phyloP scores from a whole-genome alignment of 2,113 vertebrate genomes.

The Dicentrarchus labrax region DNA sequence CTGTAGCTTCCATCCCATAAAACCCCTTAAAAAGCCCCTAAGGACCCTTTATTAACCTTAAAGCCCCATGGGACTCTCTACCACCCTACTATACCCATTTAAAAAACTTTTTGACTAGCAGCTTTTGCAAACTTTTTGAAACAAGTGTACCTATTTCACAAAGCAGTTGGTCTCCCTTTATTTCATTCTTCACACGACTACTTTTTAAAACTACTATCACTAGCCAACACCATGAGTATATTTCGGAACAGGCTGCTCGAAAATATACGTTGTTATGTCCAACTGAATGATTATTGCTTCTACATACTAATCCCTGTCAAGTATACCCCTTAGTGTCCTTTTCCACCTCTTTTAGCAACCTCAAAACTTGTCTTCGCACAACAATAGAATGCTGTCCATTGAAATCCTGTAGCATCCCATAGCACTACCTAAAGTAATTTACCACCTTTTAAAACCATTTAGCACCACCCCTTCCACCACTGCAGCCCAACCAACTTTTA shows the following conservation, averaged over 20 bases:
- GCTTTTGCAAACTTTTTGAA: neutral
- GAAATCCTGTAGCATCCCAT: neutral
- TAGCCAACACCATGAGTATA: neutral
- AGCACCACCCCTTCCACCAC: constrained; percentile 1
- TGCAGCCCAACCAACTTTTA: neutral
- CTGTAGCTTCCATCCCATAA: neutral
- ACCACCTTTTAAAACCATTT: constrained; percentile 20
- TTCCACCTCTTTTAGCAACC: neutral
- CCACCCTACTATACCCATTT: neutral
- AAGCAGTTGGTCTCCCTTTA: neutral
- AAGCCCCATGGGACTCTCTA: neutral
- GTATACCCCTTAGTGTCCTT: neutral
- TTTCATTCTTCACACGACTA: neutral
- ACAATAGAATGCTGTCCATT: neutral
- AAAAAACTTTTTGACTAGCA: neutral
- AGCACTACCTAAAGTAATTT: neutral
- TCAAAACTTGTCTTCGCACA: neutral
- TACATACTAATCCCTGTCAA: too few species aligned
- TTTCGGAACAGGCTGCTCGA: neutral
- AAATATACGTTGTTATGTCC: neutral
- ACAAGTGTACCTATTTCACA: neutral
- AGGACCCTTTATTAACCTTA: neutral
- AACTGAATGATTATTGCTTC: neutral
- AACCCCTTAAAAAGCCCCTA: neutral
- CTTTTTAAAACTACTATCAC: neutral